Conservation (phyloP, 2,797 vertebrate species). For the Zonotrichia albicollis region DNA sequence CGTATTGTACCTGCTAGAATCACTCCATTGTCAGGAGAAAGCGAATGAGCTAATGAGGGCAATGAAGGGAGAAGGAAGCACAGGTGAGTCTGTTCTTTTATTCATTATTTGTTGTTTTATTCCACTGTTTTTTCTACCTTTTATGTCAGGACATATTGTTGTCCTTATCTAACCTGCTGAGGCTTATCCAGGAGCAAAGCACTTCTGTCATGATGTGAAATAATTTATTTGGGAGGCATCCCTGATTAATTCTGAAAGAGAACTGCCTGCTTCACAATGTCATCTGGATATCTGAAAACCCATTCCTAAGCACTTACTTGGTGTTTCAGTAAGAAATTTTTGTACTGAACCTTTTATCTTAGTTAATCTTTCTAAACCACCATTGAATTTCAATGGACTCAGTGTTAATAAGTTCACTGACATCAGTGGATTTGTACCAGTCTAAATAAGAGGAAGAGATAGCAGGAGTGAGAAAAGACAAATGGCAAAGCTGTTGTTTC, state of each 20-base stretch:
- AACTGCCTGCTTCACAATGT: background rate
- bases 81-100: conserved; percentile 79
- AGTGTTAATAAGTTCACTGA: background rate
- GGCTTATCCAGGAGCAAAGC: background rate
- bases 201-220: background rate
- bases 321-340: background rate
- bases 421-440: background rate
- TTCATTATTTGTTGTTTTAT: background rate
- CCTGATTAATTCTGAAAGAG: background rate
- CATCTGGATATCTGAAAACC: background rate
- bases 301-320: background rate
- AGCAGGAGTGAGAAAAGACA: background rate
- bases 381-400: background rate
- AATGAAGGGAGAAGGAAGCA: conserved; percentile 92
- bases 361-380: background rate
- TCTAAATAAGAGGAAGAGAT: background rate
- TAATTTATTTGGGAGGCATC: background rate
- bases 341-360: background rate
- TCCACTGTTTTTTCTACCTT: background rate
- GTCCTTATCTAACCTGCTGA: background rate
- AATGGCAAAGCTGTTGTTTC: background rate
- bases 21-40: conserved; percentile 96
- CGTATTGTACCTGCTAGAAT: conserved; percentile 96
- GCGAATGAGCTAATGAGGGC: conserved; percentile 95
- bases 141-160: background rate